These are phyloP conservation scores for Platichthys flesus DNA, from an alignment of 2,113 vertebrate genomes.

Conservation along the genomic window DNA sequence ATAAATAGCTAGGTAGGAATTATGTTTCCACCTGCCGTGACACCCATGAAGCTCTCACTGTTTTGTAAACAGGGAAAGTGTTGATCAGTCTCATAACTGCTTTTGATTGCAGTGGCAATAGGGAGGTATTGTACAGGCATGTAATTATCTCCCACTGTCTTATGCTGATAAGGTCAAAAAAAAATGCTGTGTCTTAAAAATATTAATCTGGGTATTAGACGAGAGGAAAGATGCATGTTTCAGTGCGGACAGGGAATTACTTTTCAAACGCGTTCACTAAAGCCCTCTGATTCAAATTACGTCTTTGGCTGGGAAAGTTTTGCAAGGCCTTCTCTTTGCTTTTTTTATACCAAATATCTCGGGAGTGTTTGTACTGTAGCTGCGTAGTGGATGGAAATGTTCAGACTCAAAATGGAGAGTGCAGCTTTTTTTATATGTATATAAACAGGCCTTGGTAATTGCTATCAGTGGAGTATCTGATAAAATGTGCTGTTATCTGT, in stretches of 20 bases:
- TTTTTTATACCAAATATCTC: conserved; percentile 36
- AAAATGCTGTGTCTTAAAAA: conserved; percentile 49
- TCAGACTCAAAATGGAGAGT: conserved; percentile 23
- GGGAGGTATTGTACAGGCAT: conserved; percentile 47
- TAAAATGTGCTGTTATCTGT: conserved; percentile 54
- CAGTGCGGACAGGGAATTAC: conserved; percentile 46
- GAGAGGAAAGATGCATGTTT: conserved; percentile 56
- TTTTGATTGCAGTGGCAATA: conserved; percentile 62
- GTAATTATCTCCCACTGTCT: conserved; percentile 70
- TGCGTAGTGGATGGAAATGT: conserved; percentile 20
- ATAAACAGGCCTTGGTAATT: conserved; percentile 54
- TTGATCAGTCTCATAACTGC: conserved; percentile 62
- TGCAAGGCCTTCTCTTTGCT: conserved; percentile 27
- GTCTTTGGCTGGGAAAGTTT: conserved; percentile 45
- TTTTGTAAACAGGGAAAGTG: conserved; percentile 52
- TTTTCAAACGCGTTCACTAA: conserved; percentile 66
- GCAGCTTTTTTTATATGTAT: conserved; percentile 15
- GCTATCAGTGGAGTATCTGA: conserved; percentile 59
- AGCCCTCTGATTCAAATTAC: conserved; percentile 45
- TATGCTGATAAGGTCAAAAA: conserved; percentile 50
- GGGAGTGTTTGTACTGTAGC: conserved; percentile 31
- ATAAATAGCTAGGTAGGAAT: conserved; percentile 29
- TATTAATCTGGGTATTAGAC: conserved; percentile 68
- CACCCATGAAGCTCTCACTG: conserved; percentile 8
- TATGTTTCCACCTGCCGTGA: conserved; percentile 41